A percentile compares a stretch with the other conserved stretches of the same genome.
Conservation (phyloP, 2,113 vertebrate genomes). For the Coregonus clupeaformis region DNA sequence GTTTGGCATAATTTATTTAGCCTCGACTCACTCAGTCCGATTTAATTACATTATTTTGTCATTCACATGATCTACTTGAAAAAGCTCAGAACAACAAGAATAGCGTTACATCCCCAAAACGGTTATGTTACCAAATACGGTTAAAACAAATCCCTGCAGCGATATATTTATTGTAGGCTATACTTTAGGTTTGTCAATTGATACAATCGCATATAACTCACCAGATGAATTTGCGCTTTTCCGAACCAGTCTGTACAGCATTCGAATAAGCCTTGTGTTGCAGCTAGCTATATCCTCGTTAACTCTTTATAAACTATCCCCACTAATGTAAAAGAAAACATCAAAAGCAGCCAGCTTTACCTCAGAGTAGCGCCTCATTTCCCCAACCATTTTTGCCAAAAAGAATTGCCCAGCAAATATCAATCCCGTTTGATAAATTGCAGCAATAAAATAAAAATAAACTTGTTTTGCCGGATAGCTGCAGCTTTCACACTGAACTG, state of each 20-base stretch:
- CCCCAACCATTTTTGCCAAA: slow-evolving; percentile 20
- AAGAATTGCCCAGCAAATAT: no score
- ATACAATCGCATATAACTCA: not conserved
- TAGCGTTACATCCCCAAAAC: no score
- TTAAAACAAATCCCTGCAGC: not conserved
- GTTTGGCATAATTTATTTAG: no score
- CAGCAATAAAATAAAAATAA: not conserved
- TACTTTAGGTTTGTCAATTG: not conserved
- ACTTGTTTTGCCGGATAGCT: slow-evolving; percentile 49
- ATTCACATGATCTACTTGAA: not conserved
- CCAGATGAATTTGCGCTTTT: not conserved
- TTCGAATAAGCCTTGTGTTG: not conserved
- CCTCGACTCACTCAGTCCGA: no score
- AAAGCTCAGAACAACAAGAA: not conserved
- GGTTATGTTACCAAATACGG: not conserved
- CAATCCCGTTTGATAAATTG: slow-evolving; percentile 40
- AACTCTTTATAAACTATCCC: not conserved
- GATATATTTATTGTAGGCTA: not conserved
- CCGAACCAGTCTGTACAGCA: not conserved
- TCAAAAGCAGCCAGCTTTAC: slow-evolving; percentile 58
- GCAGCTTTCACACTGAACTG: slow-evolving; percentile 54
- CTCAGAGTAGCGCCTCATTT: slow-evolving; percentile 57
- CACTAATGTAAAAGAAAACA: not conserved
- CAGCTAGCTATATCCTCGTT: not conserved
- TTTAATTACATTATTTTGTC: not conserved